These are phyloP conservation scores for Neolamprologus cancellatus DNA, from an alignment of 2,113 vertebrate genomes.

Conservation along the genomic window DNA sequence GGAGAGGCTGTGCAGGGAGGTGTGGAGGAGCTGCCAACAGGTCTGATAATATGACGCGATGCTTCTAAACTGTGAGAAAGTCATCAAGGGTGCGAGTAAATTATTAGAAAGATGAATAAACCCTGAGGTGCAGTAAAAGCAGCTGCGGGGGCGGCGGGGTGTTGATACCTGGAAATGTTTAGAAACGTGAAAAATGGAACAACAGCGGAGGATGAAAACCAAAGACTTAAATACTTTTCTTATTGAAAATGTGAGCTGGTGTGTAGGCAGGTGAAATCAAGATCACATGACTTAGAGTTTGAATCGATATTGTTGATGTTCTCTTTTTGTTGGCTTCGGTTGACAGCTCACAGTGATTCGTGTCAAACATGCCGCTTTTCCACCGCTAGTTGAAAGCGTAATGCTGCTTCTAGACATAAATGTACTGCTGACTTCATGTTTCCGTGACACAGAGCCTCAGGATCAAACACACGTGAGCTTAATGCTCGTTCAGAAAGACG, in stretches of 20 bases:
- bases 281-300: background rate
- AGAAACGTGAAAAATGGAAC: background rate
- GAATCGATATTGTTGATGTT: background rate
- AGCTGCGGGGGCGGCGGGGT: rapidly evolving
- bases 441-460: background rate
- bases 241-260: too few relatives aligned
- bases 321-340: background rate
- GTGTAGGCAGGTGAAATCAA: too few relatives aligned
- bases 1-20: constrained; percentile 63
- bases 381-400: background rate
- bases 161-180: background rate
- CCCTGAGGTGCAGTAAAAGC: rapidly evolving
- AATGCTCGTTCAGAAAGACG: background rate
- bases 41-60: constrained; percentile 35
- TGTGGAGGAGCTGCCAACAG: constrained; percentile 75
- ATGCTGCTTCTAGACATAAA: background rate
- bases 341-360: background rate
- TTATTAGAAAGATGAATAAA: background rate
- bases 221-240: background rate
- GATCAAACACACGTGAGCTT: background rate
- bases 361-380: background rate
- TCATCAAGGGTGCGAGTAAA: background rate
- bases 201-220: background rate
- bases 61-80: background rate
- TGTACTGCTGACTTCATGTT: background rate